Evolutionary conservation across 2,113 vertebrate species (phyloP), one percentile per base, ranked within the genome.

Genomic region (Ondatra zibethicus): DNA sequence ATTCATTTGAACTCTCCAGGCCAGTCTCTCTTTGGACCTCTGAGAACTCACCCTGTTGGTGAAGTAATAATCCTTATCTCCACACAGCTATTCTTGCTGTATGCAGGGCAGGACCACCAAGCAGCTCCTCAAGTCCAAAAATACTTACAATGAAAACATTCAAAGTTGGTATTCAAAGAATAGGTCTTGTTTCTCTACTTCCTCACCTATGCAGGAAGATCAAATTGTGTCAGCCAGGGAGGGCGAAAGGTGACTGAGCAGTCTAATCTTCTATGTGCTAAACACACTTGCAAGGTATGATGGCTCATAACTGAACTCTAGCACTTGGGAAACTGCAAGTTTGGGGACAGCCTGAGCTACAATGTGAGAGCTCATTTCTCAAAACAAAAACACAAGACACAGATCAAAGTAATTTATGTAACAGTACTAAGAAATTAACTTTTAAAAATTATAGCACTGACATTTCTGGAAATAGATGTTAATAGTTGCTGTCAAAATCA

Each of bases 381-480:
- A 70, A 68, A 63, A 45, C 39, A n/a, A 65, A 89, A 52, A 42
- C 36, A 27, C 23, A 95, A 61, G 36, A 36, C 50, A 39, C 33
- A 1, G 82, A 76, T 65, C 65, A 86, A 92, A 92, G 47, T 58
- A 39, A 88, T 52, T 70, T 75, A 92, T 33, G 3, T 39, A 91
- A 89, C 52, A 29, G 45, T 3, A 91, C 89, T 89, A 89, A 81
- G 55, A 84, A 81, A 96, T 50, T 73, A 81, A 70, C 45, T 23
- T 55, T 50, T 39, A 52, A 84, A 97, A 96, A 84, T 78, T 33
- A 87, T 2, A 87, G 66, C 42, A 17, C n/a, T 72, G 93, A 95
- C n/a, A 78, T 88, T 96, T 88, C 76, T 95, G 72, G 73, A 97
- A 96, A 96, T 50, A 95, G 76, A 91, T 75, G 58, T 65, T 93